These are phyloP conservation scores for Dromius quadrimaculatus DNA, from an alignment of 2,888 invertebrate species.

Conservation along the genomic window DNA sequence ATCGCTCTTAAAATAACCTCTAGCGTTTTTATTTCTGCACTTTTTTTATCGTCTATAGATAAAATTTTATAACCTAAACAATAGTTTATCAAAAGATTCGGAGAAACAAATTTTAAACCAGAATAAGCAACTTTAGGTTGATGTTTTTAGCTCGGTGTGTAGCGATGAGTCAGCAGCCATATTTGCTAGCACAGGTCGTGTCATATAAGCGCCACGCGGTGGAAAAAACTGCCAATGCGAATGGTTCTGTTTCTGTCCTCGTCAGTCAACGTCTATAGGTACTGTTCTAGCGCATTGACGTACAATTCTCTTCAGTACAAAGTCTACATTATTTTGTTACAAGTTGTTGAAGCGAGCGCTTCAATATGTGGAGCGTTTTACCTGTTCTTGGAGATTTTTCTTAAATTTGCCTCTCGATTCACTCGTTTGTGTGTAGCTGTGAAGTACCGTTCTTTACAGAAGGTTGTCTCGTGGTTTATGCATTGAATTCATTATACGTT, in stretches of 20 bases:
- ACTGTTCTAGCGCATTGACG: slow-evolving; percentile 39
- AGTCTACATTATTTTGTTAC: too few species aligned
- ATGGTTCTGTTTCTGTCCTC: slow-evolving; percentile 19
- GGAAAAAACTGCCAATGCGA: slow-evolving; percentile 51
- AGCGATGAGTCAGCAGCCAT: slow-evolving; percentile 66
- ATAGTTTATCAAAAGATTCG: slow-evolving; percentile 36
- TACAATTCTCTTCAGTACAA: neutral
- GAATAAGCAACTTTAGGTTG: slow-evolving; percentile 49
- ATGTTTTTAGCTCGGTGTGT: slow-evolving; percentile 63
- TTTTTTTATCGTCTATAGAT: slow-evolving; percentile 29
- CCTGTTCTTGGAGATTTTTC: slow-evolving; percentile 7
- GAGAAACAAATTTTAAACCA: slow-evolving; percentile 4
- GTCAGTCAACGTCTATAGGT: slow-evolving; percentile 26
- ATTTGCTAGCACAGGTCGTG: slow-evolving; percentile 55
- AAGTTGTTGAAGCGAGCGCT: neutral
- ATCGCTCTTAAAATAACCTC: slow-evolving; percentile 30
- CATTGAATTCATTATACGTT: slow-evolving; percentile 27
- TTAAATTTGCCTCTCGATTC: neutral
- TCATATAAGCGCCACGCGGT: slow-evolving; percentile 51
- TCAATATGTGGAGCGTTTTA: neutral
- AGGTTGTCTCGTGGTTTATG: slow-evolving; percentile 31
- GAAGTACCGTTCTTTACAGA: neutral
- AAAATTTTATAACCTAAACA: slow-evolving; percentile 39
- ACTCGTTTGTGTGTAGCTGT: neutral
- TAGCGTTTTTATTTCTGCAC: slow-evolving; percentile 29